A percentile compares a stretch with the other conserved stretches of the same genome.
phyloP scores from a whole-genome alignment of 2,888 invertebrate genomes.

The Xanthorhoe designata region DNA sequence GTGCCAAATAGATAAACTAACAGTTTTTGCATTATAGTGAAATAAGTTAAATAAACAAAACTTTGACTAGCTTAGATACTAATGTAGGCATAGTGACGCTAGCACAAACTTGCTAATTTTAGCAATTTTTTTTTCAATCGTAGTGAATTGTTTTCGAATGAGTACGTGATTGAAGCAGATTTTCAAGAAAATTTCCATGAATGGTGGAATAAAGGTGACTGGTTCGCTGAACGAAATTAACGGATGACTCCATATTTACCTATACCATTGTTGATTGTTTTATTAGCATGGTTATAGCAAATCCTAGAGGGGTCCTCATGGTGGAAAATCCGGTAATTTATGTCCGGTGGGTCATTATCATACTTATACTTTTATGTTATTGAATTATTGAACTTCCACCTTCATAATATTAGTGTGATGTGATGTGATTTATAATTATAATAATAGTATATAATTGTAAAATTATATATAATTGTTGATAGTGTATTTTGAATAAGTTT shows the following conservation, averaged over 20 bases:
- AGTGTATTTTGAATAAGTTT: background rate
- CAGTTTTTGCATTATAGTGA: background rate
- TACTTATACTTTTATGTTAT: no score
- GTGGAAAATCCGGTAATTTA: slow-evolving; percentile 4
- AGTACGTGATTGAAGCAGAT: background rate
- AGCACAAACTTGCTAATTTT: background rate
- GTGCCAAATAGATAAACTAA: background rate
- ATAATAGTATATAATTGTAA: no score
- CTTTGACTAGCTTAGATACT: background rate
- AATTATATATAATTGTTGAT: background rate
- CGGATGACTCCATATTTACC: slow-evolving; percentile 2
- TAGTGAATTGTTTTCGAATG: background rate
- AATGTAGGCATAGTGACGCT: background rate
- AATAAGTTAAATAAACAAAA: background rate
- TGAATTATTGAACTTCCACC: no score
- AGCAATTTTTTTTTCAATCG: background rate
- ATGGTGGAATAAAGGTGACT: background rate
- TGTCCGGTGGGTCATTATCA: background rate
- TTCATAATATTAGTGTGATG: no score
- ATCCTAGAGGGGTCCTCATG: background rate
- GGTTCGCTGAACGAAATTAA: background rate
- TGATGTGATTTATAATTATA: no score
- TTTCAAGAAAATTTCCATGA: slow-evolving; percentile 24
- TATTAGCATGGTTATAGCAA: slow-evolving; percentile 19
- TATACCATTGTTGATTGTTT: slow-evolving; percentile 7